Percentiles rank a stretch among this genome's conserved stretches.
Evolutionary conservation across 2,797 vertebrate species (phyloP).

Genomic region (Typhlichthys subterraneus): DNA sequence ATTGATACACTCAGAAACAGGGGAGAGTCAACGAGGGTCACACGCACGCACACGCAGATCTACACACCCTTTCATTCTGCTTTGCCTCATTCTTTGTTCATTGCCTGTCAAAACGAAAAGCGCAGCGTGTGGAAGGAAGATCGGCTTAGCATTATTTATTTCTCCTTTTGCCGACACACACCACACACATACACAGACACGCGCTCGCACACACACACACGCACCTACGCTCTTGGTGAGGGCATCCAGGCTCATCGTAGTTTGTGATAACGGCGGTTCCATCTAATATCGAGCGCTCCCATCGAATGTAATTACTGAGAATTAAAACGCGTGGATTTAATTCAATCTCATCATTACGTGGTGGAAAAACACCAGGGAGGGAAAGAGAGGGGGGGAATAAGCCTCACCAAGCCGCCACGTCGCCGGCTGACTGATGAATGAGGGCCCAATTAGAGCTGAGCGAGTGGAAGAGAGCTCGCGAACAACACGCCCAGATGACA

Average conservation of each 20-base stretch:
- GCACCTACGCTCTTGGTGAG: conserved; percentile 37
- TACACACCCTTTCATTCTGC: background rate
- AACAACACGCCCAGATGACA: too few relatives aligned
- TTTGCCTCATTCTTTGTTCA: conserved; percentile 57
- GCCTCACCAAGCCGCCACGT: too few relatives aligned
- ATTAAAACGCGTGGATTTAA: conserved; percentile 70
- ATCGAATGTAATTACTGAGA: conserved; percentile 71
- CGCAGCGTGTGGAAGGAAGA: conserved; percentile 67
- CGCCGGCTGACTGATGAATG: too few relatives aligned
- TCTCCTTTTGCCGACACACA: conserved; percentile 38
- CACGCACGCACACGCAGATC: background rate
- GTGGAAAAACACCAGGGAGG: conserved; percentile 36
- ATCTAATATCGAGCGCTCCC: conserved; percentile 74
- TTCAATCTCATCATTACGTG: conserved; percentile 57
- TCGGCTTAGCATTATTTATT: conserved; percentile 72
- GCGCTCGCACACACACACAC: conserved; percentile 24
- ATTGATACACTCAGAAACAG: conserved; percentile 41
- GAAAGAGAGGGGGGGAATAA: too few relatives aligned
- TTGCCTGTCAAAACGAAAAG: conserved; percentile 68
- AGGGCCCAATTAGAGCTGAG: too few relatives aligned
- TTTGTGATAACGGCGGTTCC: conserved; percentile 67
- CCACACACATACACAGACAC: background rate
- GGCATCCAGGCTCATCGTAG: conserved; percentile 57
- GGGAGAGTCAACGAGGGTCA: conserved; percentile 34
- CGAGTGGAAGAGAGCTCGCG: too few relatives aligned